phyloP scores from a whole-genome alignment of 2,888 invertebrate species.

The Helleia helle region DNA sequence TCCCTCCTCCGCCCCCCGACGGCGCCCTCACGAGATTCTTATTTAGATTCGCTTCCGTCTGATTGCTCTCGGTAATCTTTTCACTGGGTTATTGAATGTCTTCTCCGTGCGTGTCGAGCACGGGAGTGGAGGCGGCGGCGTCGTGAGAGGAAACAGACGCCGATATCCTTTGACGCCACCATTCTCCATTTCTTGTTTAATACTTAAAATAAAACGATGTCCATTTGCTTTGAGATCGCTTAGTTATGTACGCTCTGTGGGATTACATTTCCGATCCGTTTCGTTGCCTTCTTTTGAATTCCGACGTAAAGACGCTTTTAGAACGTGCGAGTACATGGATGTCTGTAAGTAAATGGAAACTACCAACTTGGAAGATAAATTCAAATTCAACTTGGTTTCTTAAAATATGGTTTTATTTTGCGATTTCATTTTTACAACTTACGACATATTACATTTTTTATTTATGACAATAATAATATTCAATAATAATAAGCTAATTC shows the following conservation, averaged over 20 bases:
- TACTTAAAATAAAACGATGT: slow-evolving; percentile 36
- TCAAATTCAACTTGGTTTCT: background rate
- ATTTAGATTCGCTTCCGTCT: slow-evolving; percentile 75
- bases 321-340: slow-evolving; percentile 14
- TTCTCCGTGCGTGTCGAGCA: slow-evolving; percentile 64
- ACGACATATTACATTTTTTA: no score
- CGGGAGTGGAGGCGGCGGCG: slow-evolving; percentile 37
- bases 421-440: no score
- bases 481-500: no score
- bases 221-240: slow-evolving; percentile 34
- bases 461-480: no score
- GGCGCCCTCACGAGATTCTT: slow-evolving; percentile 71
- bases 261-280: slow-evolving; percentile 23
- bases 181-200: slow-evolving; percentile 40
- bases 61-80: slow-evolving; percentile 74
- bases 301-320: slow-evolving; percentile 16
- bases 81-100: slow-evolving; percentile 73
- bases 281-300: slow-evolving; percentile 18
- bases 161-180: slow-evolving; percentile 43
- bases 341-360: slow-evolving; percentile 8
- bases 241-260: slow-evolving; percentile 24
- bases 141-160: slow-evolving; percentile 41
- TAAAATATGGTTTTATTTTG: no score
- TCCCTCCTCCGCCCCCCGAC: slow-evolving; percentile 46
- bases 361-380: slow-evolving; percentile 2